phyloP scores from a whole-genome alignment of 37 sponge, comb jelly and placozoan species.

The Cladorhizidae sp. region DNA sequence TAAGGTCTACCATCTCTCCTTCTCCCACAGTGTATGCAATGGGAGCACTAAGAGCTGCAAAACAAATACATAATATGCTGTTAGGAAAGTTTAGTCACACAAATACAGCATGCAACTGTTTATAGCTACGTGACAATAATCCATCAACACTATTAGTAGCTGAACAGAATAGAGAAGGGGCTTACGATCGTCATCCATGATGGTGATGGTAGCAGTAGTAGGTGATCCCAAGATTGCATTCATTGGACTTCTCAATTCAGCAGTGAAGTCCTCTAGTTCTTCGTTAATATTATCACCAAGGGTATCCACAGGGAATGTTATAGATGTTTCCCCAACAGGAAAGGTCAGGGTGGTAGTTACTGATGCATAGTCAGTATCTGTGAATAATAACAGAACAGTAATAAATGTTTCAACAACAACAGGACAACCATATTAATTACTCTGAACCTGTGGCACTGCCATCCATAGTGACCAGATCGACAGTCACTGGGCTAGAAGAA shows the following conservation, averaged over 20 bases:
- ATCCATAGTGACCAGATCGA: constrained; percentile 4
- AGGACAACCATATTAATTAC: too few species aligned
- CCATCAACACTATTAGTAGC: too few species aligned
- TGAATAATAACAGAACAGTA: neutral
- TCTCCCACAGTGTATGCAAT: too few species aligned
- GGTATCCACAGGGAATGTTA: constrained; percentile 1
- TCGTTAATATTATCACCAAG: constrained; percentile 37
- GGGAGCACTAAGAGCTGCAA: too few species aligned
- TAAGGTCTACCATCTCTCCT: too few species aligned
- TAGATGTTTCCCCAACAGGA: constrained; percentile 6
- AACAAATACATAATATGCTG: too few species aligned
- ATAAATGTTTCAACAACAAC: neutral
- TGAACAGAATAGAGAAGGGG: too few species aligned
- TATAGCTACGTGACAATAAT: too few species aligned
- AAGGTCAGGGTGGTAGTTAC: constrained; percentile 4
- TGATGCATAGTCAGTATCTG: constrained; percentile 24
- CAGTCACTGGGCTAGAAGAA: neutral
- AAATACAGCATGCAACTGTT: too few species aligned
- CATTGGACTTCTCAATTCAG: neutral
- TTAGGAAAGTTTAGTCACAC: too few species aligned
- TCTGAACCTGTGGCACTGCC: constrained; percentile 8
- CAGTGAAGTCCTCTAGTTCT: constrained; percentile 30
- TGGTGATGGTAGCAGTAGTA: constrained; percentile 11
- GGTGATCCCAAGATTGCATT: too few species aligned
- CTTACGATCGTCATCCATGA: constrained; percentile 46